Percentiles rank a stretch among this genome's conserved stretches.
These are phyloP conservation scores for Lycaena phlaeas DNA, from an alignment of 2,888 invertebrate genomes.

Conservation along the genomic window DNA sequence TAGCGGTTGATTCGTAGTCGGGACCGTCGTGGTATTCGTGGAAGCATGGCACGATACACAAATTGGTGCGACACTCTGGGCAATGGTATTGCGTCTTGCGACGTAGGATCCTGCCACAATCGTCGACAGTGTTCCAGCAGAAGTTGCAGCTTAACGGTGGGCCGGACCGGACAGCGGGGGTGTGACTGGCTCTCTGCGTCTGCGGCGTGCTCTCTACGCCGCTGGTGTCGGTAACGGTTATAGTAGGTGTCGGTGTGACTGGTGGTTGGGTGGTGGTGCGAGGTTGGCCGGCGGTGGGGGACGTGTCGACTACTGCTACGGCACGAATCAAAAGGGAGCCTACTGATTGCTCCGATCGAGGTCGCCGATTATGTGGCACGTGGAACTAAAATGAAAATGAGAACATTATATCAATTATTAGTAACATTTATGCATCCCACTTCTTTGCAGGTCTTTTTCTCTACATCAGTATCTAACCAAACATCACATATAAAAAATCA, in stretches of 20 bases:
- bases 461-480: too few relatives aligned
- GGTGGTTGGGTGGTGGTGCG: constrained; percentile 9
- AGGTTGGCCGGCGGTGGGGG: not conserved
- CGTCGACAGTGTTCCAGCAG: constrained; percentile 92
- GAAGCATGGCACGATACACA: constrained; percentile 92
- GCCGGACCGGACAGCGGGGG: constrained; percentile 85
- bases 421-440: not conserved
- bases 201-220: constrained; percentile 23
- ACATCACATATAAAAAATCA: too few relatives aligned
- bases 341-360: constrained; percentile 28
- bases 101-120: constrained; percentile 84
- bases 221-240: not conserved
- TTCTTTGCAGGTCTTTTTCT: not conserved
- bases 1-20: constrained; percentile 25
- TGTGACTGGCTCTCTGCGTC: constrained; percentile 80
- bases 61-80: constrained; percentile 90
- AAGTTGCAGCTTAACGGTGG: constrained; percentile 91
- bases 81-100: constrained; percentile 93
- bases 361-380: constrained; percentile 27
- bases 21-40: constrained; percentile 85
- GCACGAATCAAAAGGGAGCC: constrained; percentile 40
- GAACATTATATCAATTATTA: not conserved
- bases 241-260: constrained; percentile 10
- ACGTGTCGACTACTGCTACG: constrained; percentile 29
- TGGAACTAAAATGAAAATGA: not conserved